Evolutionary conservation across 1,140 invertebrate genomes (phyloP).

Genomic region (Solen grandis): DNA sequence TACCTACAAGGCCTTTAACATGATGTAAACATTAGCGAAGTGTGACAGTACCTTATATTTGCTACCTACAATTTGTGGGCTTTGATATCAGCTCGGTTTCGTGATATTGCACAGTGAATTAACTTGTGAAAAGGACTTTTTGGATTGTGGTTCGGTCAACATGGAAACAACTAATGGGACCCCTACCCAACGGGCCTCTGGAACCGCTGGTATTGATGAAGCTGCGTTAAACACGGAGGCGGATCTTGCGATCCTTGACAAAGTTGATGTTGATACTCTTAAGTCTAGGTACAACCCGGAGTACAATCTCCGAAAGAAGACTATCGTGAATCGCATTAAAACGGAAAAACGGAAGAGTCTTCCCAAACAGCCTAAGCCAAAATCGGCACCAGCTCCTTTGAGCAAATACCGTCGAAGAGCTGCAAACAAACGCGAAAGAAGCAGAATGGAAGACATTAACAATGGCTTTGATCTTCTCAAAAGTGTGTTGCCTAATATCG

Average conservation of each 20-base stretch:
- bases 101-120: neutral
- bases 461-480: conserved; percentile 91
- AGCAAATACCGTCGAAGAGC: conserved; percentile 94
- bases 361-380: conserved; percentile 82
- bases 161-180: neutral
- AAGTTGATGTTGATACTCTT: conserved; percentile 34
- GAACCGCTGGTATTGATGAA: neutral
- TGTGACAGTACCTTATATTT: conserved; percentile 16
- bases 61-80: neutral
- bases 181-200: neutral
- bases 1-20: conserved; percentile 35
- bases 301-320: conserved; percentile 49
- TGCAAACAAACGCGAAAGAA: conserved; percentile 92
- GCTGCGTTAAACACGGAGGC: conserved; percentile 25
- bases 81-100: neutral
- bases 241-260: conserved; percentile 40
- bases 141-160: neutral
- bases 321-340: conserved; percentile 51
- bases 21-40: conserved; percentile 39
- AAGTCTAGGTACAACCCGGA: conserved; percentile 44
- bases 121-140: neutral
- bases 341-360: conserved; percentile 48
- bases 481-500: conserved; percentile 86
- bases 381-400: conserved; percentile 89
- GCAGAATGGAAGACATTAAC: conserved; percentile 94